These are phyloP conservation scores for Andrena bucephala DNA, from an alignment of 2,888 invertebrate species.

Conservation along the genomic window DNA sequence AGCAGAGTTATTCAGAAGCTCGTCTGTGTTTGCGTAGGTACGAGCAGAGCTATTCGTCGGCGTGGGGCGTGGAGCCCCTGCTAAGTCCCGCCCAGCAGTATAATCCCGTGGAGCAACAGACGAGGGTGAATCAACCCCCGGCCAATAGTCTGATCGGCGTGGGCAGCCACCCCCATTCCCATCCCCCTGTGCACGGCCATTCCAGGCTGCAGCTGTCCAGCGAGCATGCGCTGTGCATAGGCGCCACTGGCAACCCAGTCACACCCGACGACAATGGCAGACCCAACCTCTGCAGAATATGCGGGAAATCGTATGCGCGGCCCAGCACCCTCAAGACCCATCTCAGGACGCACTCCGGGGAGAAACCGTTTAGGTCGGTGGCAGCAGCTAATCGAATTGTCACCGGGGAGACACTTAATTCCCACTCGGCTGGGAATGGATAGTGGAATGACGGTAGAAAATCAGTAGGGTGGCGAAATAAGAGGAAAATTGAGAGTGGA, in stretches of 20 bases:
- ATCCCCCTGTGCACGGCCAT: constrained; percentile 80
- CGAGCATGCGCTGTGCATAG: constrained; percentile 85
- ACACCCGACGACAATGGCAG: constrained; percentile 91
- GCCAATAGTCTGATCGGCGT: constrained; percentile 84
- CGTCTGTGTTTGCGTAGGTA: constrained; percentile 74
- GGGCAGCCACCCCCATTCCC: constrained; percentile 79
- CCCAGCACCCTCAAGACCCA: constrained; percentile 99
- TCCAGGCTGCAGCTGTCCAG: constrained; percentile 76
- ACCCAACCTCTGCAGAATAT: constrained; percentile 96
- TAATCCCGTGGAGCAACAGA: constrained; percentile 81
- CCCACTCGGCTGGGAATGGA: too few species aligned
- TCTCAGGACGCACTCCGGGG: constrained; percentile 97
- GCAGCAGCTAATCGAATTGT: not conserved
- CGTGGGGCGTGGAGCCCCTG: constrained; percentile 84
- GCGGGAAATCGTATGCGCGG: constrained; percentile 98
- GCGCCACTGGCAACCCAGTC: constrained; percentile 85
- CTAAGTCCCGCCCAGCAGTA: constrained; percentile 85
- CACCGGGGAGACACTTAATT: not conserved
- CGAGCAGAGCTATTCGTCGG: constrained; percentile 83
- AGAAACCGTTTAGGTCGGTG: constrained; percentile 92
- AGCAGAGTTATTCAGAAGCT: constrained; percentile 35
- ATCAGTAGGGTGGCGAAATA: too few species aligned
- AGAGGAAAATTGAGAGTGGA: too few species aligned
- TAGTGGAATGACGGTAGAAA: too few species aligned
- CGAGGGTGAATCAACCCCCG: constrained; percentile 83